These are phyloP conservation scores for Branchellion lobata DNA, from an alignment of 2,888 invertebrate species.

Conservation along the genomic window DNA sequence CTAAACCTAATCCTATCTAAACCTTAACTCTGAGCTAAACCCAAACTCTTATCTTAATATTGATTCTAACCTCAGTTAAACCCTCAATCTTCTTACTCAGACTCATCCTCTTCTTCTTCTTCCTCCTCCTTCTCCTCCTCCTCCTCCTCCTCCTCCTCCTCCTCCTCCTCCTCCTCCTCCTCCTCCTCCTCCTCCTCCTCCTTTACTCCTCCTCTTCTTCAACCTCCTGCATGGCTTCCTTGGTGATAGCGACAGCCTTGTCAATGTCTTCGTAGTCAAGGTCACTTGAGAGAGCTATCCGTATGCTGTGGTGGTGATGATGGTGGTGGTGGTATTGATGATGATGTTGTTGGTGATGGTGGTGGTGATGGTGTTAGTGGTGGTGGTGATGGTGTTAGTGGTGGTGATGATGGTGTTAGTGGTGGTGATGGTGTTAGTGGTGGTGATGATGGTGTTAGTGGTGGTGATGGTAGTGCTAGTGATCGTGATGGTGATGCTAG, in stretches of 20 bases:
- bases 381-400: not conserved
- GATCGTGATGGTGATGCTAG: no score
- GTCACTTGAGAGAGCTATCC: constrained; percentile 72
- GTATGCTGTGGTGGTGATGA: constrained; percentile 67
- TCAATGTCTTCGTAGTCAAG: constrained; percentile 70
- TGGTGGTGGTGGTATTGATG: no score
- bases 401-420: no score
- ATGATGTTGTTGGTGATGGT: no score
- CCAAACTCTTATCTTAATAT: no score
- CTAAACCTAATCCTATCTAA: no score
- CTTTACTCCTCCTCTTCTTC: no score
- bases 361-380: not conserved
- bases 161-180: not conserved
- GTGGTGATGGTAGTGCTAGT: no score
- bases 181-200: not conserved
- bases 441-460: no score
- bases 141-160: not conserved
- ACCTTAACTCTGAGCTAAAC: no score
- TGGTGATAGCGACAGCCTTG: constrained; percentile 50
- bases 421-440: not conserved
- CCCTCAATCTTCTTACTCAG: not conserved
- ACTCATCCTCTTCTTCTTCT: no score
- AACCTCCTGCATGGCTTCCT: constrained; percentile 20
- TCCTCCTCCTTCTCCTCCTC: constrained; percentile 5
- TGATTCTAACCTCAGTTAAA: no score